Conservation (phyloP, 1,140 invertebrate genomes). For the Drosophila tristis region DNA sequence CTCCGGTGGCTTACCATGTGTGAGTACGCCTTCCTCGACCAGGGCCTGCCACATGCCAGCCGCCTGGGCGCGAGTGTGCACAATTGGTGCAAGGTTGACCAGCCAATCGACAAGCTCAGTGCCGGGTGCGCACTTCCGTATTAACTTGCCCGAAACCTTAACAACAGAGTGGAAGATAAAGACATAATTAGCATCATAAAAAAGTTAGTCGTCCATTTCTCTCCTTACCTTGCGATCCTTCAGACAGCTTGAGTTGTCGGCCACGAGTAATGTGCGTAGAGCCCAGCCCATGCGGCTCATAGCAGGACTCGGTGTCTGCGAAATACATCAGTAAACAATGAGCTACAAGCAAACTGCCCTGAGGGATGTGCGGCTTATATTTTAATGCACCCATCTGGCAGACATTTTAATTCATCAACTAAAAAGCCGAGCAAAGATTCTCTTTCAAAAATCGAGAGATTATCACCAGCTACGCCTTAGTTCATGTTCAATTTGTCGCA, state of each 20-base stretch:
- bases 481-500: too few species aligned
- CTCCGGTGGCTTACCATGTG: conserved; percentile 87
- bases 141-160: conserved; percentile 86
- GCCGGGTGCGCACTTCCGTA: conserved; percentile 86
- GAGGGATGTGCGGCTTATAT: too few species aligned
- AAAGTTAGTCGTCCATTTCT: conserved; percentile 3
- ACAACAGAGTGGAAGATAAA: background rate
- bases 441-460: too few species aligned
- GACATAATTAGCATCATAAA: conserved; percentile 27
- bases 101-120: conserved; percentile 93
- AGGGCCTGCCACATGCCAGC: conserved; percentile 93
- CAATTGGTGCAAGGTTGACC: conserved; percentile 85
- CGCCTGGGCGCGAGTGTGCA: conserved; percentile 89
- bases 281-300: conserved; percentile 89
- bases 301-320: conserved; percentile 87
- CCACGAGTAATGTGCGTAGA: conserved; percentile 88
- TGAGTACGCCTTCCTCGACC: conserved; percentile 92
- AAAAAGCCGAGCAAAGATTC: too few species aligned
- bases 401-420: too few species aligned
- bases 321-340: conserved; percentile 21
- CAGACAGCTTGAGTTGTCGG: conserved; percentile 86
- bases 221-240: conserved; percentile 86
- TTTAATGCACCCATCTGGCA: too few species aligned
- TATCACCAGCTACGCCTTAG: too few species aligned
- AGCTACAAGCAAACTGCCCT: too few species aligned